A percentile compares a stretch with the other conserved stretches of the same genome.
phyloP scores from a whole-genome alignment of 2,888 invertebrate species.

The Calameuta idolon region DNA sequence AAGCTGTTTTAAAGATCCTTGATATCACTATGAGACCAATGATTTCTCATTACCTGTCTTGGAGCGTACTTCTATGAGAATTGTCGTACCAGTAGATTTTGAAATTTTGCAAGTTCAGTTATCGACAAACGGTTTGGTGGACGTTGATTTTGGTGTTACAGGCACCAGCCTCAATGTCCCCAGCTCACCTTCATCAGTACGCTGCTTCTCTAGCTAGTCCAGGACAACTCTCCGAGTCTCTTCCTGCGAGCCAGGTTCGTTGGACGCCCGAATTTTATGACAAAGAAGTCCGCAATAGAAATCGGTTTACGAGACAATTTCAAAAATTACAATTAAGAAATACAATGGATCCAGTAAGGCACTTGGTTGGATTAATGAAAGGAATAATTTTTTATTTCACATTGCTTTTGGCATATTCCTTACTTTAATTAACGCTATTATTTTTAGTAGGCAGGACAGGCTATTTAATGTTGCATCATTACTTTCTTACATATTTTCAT shows the following conservation, averaged over 20 bases:
- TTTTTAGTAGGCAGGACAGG: background rate
- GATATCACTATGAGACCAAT: background rate
- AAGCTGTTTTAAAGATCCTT: background rate
- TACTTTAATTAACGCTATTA: background rate
- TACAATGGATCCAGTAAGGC: background rate
- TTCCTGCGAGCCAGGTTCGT: slow-evolving; percentile 85
- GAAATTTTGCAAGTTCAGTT: background rate
- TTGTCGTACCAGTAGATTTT: background rate
- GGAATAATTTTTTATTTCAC: background rate
- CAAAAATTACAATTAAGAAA: background rate
- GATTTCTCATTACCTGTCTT: background rate
- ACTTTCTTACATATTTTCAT: background rate
- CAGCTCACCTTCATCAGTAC: slow-evolving; percentile 85
- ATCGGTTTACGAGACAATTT: background rate
- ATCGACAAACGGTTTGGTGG: slow-evolving; percentile 21
- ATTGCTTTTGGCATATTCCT: background rate
- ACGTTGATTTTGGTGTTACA: slow-evolving; percentile 67
- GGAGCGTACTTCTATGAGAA: background rate
- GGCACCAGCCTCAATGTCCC: slow-evolving; percentile 94
- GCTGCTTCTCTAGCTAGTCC: slow-evolving; percentile 69
- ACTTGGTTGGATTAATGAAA: background rate
- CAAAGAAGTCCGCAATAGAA: background rate
- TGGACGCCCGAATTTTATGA: slow-evolving; percentile 18
- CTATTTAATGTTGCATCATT: background rate
- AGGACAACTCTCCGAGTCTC: slow-evolving; percentile 79